Evolutionary conservation across 2,113 vertebrate species (phyloP).

Genomic region (Limnothrissa miodon): DNA sequence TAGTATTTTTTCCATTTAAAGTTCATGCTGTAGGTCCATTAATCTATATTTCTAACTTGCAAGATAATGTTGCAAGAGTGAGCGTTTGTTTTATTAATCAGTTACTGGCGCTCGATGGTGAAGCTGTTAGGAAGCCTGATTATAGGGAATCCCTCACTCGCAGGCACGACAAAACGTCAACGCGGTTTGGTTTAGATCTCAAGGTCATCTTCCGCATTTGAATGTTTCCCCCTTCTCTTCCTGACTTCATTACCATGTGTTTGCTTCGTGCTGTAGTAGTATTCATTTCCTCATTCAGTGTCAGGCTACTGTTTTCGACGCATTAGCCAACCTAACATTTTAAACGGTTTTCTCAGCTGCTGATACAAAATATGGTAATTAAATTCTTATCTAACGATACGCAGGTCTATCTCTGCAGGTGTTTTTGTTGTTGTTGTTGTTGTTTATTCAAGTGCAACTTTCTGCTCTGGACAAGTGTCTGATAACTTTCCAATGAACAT

Average conservation of each 20-base stretch:
- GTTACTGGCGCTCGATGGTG: neutral
- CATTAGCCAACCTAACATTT: neutral
- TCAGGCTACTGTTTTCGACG: neutral
- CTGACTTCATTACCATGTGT: constrained; percentile 47
- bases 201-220: constrained; percentile 61
- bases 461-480: too few relatives aligned
- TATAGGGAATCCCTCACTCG: constrained; percentile 58
- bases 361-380: neutral
- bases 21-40: neutral
- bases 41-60: neutral
- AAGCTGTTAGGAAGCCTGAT: neutral
- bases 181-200: constrained; percentile 37
- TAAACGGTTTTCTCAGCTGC: neutral
- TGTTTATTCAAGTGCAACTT: too few relatives aligned
- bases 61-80: neutral
- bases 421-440: too few relatives aligned
- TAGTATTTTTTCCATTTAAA: neutral
- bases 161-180: constrained; percentile 38
- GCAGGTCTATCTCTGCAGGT: too few relatives aligned
- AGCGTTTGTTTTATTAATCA: neutral
- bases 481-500: too few relatives aligned
- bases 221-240: constrained; percentile 46
- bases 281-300: constrained; percentile 45
- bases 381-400: too few relatives aligned
- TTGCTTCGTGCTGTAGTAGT: constrained; percentile 35